These are phyloP conservation scores for Vulpes ferrilata DNA, from an alignment of 2,113 vertebrate genomes.

Conservation along the genomic window DNA sequence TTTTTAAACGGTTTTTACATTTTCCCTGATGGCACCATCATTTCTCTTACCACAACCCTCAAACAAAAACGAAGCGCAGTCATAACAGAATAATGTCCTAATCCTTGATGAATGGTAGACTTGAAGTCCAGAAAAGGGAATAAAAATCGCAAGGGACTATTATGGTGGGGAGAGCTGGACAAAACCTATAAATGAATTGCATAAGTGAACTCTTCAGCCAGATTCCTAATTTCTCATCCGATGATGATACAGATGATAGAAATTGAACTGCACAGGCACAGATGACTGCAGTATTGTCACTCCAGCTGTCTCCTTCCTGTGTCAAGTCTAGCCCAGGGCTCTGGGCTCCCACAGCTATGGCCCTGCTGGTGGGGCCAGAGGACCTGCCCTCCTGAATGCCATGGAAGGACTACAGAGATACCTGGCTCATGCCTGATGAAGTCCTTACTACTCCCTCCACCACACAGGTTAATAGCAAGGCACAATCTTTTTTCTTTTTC, in stretches of 20 bases:
- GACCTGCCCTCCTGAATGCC: background rate
- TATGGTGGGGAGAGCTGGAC: background rate
- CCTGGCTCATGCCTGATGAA: no score
- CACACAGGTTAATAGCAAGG: background rate
- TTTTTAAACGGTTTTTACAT: background rate
- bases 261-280: background rate
- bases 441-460: background rate
- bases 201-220: background rate
- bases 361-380: background rate
- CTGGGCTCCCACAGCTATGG: background rate
- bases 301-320: background rate
- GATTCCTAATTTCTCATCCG: background rate
- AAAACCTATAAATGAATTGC: background rate
- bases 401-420: fast-evolving
- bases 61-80: background rate
- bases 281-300: background rate
- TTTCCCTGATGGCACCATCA: background rate
- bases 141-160: background rate
- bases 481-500: no score
- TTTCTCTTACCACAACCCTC: background rate
- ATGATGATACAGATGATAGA: background rate
- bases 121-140: background rate
- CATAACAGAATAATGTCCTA: background rate
- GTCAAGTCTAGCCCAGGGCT: background rate
- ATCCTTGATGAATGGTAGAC: conserved; percentile 14